Base-by-base conservation (phyloP, 1,140 invertebrate species). In the Trialeurodes vaporariorum region DNA sequence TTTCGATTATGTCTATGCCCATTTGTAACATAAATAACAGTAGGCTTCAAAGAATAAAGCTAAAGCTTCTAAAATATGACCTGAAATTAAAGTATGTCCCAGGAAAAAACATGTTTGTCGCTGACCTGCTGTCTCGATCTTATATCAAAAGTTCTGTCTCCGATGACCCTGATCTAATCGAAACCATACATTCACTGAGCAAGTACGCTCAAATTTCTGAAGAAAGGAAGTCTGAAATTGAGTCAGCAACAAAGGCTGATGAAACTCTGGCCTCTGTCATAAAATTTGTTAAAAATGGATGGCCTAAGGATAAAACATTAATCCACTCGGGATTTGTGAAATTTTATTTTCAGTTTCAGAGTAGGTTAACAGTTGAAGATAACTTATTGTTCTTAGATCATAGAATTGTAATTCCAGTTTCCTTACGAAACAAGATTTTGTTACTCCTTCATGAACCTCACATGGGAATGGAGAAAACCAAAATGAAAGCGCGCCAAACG, bases 261-360 rank as follows among this genome's bases (percentile, higher is more conserved):
- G 71, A 59, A 83, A 68, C 81, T 83, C 75, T 85, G 83, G 68
- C 79, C 80, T 71, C 82, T 82, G 66, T 80, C 80, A 71, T 81
- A 80, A 66, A 82, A 22, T 13, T 64, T 9, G 27, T 34, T 64
- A n/a, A 64, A 5, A 64, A 13, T 34, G 63, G 27, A 34, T 40
- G 27, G 63, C 27, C 63, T 64, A 64, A 27, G 24, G 22, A n/a
- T 21, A 64, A 64, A 64, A 64, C 27, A 64, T 1, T 34, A 25
- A 27, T 64, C 1, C 26, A 67, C 71, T 11, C n/a, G n/a, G n/a
- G n/a, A n/a, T n/a, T n/a, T n/a, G n/a, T n/a, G n/a, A 69, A 67
- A 59, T 40, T 71, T 40, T 75, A 75, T 72, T 68, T 40, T 25
- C 72, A 67, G 2, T 63, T 69, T 49, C 63, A 61, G 65, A 25